Conservation (phyloP, 1,140 invertebrate species). For the Diachasmimorpha longicaudata region DNA sequence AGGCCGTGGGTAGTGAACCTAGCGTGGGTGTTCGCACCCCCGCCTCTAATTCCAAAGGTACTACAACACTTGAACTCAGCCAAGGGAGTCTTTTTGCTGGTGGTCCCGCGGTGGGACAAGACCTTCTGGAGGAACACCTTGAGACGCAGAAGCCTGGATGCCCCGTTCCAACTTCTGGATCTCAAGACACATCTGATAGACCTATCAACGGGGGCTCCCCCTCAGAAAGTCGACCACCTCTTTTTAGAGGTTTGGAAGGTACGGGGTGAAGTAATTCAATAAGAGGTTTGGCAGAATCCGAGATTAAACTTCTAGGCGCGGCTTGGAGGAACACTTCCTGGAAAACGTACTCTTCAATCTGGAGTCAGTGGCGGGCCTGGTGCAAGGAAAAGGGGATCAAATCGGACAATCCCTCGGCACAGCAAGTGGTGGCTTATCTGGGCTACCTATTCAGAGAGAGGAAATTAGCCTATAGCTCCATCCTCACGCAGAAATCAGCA, state of each 20-base stretch:
- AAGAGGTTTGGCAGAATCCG: not conserved
- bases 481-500: constrained; percentile 21
- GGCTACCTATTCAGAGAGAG: too few relatives aligned
- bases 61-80: constrained; percentile 33
- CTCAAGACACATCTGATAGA: constrained; percentile 20
- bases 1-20: not conserved
- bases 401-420: not conserved
- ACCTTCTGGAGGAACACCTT: not conserved
- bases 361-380: constrained; percentile 23
- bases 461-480: constrained; percentile 15
- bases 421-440: not conserved
- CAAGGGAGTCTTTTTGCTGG: constrained; percentile 28
- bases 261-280: constrained; percentile 28
- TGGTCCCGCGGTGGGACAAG: constrained; percentile 1
- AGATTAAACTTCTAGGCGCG: constrained; percentile 20
- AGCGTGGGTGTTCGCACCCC: constrained; percentile 26
- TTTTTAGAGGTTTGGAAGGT: too few relatives aligned
- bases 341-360: constrained; percentile 15
- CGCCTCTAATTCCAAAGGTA: constrained; percentile 37
- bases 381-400: not conserved
- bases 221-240: constrained; percentile 1
- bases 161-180: not conserved
- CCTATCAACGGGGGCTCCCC: constrained; percentile 20
- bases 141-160: not conserved
- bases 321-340: constrained; percentile 30